Base-by-base conservation (phyloP, 2,797 vertebrate genomes). In the Alauda arvensis region DNA sequence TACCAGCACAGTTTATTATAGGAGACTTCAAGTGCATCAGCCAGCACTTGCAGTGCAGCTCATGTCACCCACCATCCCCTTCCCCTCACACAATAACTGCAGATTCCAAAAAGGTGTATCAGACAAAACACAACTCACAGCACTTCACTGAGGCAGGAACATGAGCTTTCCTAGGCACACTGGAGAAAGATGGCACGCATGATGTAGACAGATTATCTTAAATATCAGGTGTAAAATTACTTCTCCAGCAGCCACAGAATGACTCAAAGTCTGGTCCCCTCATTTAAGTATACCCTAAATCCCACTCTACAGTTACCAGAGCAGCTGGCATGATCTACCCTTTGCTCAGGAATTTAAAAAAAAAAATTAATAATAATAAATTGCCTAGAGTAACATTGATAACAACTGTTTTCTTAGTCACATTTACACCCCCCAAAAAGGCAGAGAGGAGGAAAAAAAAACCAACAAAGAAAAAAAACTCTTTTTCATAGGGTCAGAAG, bases 201-300 rank as follows among this genome's bases (percentile, higher is more conserved):
- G 53, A 85, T 5, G 19, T 63, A 82, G 72, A 68, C 31, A 89
- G 62, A 86, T 86, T 90, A 66, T 77, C 76, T 92, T 82, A 87
- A 94, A 87, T 81, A 95, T 74, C 91, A 91, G 71, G 87, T 86
- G 40, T 88, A 82, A 91, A 89, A 91, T 89, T 85, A 89, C 71
- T 62, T 80, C 65, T 77, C 53, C 40, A 89, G 45, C 40, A 57
- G 25, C n/a, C 79, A 77, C 1, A 33, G 16, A 53, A 79, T 28
- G 53, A 72, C 88, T 77, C 65, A 52, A 88, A 71, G 59, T 56
- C 84, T 80, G 53, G 33, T 69, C 3, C 13, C 62, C 51, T 92
- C 70, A 33, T 72, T 81, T 79, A 80, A 79, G 51, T 55, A 68
- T 55, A 68, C 34, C 63, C n/a, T 72, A 85, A 93, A 94, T 80